Conservation (phyloP, 2,113 vertebrate genomes). For the Callospermophilus lateralis region DNA sequence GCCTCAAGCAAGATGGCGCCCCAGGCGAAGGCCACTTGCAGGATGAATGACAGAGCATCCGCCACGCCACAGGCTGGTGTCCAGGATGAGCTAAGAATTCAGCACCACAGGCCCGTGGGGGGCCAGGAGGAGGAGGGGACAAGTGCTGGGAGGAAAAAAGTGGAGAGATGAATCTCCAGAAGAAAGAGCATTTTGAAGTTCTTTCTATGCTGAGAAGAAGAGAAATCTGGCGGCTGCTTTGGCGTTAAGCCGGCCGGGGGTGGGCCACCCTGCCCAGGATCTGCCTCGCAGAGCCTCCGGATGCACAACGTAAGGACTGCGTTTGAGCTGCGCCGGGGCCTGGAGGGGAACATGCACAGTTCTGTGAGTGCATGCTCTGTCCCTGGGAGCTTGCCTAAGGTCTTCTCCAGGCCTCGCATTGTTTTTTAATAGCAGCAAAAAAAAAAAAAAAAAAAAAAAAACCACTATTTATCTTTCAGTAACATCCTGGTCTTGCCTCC, state of each 20-base stretch:
- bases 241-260: neutral
- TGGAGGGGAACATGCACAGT: neutral
- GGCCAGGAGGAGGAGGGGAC: neutral
- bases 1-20: neutral
- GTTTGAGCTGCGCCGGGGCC: neutral
- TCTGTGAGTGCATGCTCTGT: neutral
- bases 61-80: neutral
- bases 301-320: fast-evolving
- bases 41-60: neutral
- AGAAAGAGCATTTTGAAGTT: neutral
- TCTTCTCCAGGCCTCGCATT: neutral
- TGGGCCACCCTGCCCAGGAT: neutral
- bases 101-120: neutral
- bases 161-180: neutral
- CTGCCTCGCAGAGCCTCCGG: neutral
- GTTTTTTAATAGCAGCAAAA: neutral
- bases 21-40: neutral
- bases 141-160: neutral
- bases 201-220: no score
- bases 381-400: neutral
- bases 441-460: neutral
- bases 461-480: neutral
- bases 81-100: neutral
- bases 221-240: fast-evolving
- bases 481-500: neutral